Conservation (phyloP, 2,797 vertebrate species). For the Ispidina lecontei region DNA sequence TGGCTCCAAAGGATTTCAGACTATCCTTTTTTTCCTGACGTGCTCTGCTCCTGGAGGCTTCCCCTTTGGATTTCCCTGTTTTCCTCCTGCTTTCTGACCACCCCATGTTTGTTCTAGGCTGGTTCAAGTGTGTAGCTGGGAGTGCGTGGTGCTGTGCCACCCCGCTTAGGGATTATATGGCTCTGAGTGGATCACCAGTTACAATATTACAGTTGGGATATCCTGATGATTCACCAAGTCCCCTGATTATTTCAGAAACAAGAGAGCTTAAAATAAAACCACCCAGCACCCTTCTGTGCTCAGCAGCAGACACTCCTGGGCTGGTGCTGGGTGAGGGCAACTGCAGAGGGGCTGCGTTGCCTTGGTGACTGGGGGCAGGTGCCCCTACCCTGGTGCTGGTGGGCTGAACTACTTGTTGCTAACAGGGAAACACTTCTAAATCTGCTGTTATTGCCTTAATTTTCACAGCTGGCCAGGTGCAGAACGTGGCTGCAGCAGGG, state of each 20-base stretch:
- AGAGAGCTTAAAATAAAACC: conserved; percentile 34
- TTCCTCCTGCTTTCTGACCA: background rate
- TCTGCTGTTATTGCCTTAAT: background rate
- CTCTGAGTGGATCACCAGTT: background rate
- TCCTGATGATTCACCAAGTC: conserved; percentile 1
- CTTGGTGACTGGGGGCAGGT: background rate
- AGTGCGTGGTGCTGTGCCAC: background rate
- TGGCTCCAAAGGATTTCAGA: accelerated
- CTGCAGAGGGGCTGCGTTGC: background rate
- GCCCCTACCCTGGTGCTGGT: background rate
- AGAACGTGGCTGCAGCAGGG: background rate
- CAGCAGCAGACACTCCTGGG: background rate
- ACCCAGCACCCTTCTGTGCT: conserved; percentile 37
- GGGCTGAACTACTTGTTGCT: background rate
- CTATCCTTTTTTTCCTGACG: background rate
- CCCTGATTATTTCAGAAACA: background rate
- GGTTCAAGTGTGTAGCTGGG: background rate
- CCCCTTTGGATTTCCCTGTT: background rate
- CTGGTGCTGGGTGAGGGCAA: background rate
- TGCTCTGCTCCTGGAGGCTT: background rate
- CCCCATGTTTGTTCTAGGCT: background rate
- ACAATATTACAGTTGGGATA: conserved; percentile 26
- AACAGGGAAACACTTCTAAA: background rate
- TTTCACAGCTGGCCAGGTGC: background rate
- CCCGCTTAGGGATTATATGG: background rate